A percentile compares a stretch with the other conserved stretches of the same genome.
Conservation (phyloP, 2,797 vertebrate genomes). For the Crocidura indochinensis region DNA sequence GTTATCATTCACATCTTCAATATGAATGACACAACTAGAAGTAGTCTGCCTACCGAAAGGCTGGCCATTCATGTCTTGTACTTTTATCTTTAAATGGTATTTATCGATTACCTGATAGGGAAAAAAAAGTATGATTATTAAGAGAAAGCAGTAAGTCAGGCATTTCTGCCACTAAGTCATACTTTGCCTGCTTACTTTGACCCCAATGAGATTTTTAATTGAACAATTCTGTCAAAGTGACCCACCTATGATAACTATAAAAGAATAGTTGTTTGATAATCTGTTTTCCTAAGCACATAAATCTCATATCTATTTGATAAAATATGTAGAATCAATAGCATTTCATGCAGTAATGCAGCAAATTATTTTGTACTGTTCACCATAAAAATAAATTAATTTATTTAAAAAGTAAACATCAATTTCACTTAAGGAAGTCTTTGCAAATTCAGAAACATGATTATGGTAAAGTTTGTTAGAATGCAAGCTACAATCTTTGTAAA, state of each 20-base stretch:
- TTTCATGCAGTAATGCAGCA: constrained; percentile 6
- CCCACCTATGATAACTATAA: background rate
- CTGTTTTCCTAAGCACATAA: background rate
- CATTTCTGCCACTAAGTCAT: background rate
- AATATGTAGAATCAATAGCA: background rate
- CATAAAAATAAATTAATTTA: constrained; percentile 26
- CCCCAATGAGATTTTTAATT: background rate
- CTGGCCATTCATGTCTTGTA: constrained; percentile 92
- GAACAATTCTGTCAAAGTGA: background rate
- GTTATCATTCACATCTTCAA: constrained; percentile 95
- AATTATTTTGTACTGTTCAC: background rate
- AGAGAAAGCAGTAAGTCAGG: background rate
- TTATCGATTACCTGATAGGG: constrained; percentile 89
- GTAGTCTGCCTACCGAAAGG: constrained; percentile 89
- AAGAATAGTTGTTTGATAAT: background rate
- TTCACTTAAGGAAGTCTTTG: background rate
- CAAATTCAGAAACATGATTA: too few relatives aligned
- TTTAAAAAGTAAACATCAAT: background rate
- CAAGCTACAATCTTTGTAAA: too few relatives aligned
- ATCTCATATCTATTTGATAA: background rate
- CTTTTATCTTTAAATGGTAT: constrained; percentile 90
- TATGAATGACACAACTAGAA: constrained; percentile 89
- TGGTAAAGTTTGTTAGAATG: too few relatives aligned
- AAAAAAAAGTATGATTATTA: constrained; percentile 58
- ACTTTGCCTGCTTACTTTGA: background rate